A percentile compares a stretch with the other conserved stretches of the same genome.
These are phyloP conservation scores for Turritopsis rubra DNA, from an alignment of 30 jellyfish, hydroid and myxozoan genomes.

Conservation along the genomic window DNA sequence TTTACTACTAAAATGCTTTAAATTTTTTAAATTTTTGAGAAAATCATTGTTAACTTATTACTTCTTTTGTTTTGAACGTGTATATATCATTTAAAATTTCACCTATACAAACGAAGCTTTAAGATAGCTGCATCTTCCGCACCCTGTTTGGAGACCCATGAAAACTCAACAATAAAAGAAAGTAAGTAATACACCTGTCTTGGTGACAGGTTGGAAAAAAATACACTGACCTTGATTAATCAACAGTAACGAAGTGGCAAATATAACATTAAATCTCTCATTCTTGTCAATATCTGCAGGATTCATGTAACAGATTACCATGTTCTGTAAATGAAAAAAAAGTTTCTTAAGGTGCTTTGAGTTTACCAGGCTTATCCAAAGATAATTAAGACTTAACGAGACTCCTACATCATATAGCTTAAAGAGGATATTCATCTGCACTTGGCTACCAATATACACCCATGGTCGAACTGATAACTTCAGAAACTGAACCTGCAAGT, in stretches of 20 bases:
- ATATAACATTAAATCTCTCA: background rate
- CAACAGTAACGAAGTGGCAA: slow-evolving; percentile 7
- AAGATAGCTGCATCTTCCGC: no score
- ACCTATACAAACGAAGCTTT: no score
- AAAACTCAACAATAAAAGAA: no score
- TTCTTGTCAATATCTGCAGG: background rate
- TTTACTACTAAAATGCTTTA: no score
- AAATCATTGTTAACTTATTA: no score
- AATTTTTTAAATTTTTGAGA: no score
- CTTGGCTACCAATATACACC: slow-evolving; percentile 52
- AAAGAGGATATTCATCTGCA: slow-evolving; percentile 27
- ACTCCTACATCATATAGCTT: slow-evolving; percentile 45
- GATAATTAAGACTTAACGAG: no score
- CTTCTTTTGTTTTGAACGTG: no score
- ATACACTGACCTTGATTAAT: slow-evolving; percentile 18
- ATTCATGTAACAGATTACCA: slow-evolving; percentile 25
- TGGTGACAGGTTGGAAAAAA: background rate
- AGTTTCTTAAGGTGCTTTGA: background rate
- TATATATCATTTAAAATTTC: no score
- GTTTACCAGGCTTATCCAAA: no score
- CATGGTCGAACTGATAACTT: slow-evolving; percentile 53
- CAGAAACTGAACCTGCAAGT: slow-evolving; percentile 43
- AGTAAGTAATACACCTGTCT: no score
- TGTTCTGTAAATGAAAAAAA: slow-evolving; percentile 7
- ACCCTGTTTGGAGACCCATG: no score